Evolutionary conservation across 2,797 vertebrate genomes (phyloP).

Genomic region (Numenius phaeopus): DNA sequence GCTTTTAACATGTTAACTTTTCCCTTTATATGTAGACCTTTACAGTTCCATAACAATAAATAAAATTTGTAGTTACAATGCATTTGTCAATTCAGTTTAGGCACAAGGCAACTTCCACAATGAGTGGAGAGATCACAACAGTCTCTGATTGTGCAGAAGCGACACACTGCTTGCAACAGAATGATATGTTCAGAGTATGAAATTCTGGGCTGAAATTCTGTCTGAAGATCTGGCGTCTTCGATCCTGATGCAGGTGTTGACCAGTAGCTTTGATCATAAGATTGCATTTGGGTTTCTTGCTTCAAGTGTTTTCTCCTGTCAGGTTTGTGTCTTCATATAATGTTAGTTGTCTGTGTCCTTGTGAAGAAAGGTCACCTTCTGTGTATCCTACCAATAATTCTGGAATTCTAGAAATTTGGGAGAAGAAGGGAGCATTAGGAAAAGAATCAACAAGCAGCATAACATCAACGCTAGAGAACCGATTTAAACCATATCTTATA

Average conservation of each 20-base stretch:
- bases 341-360: conserved; percentile 91
- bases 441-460: not conserved
- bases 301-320: conserved; percentile 93
- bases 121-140: conserved; percentile 89
- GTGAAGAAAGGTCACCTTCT: conserved; percentile 91
- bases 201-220: conserved; percentile 83
- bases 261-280: conserved; percentile 87
- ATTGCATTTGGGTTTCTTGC: conserved; percentile 88
- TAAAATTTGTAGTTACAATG: conserved; percentile 99
- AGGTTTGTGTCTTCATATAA: conserved; percentile 90
- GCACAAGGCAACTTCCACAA: conserved; percentile 97
- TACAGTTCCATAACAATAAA: conserved; percentile 98
- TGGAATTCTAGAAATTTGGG: conserved; percentile 79
- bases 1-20: conserved; percentile 88
- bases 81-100: conserved; percentile 99
- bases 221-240: conserved; percentile 76
- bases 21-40: conserved; percentile 96
- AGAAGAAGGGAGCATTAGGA: conserved; percentile 18
- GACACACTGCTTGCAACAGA: conserved; percentile 89
- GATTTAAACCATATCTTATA: not conserved
- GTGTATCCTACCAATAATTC: conserved; percentile 87
- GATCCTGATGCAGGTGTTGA: conserved; percentile 85
- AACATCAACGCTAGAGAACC: not conserved
- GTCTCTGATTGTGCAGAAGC: conserved; percentile 99
- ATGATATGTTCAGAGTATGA: conserved; percentile 86